Conservation (phyloP, 2,113 vertebrate species). For the Corythornis cristatus region DNA sequence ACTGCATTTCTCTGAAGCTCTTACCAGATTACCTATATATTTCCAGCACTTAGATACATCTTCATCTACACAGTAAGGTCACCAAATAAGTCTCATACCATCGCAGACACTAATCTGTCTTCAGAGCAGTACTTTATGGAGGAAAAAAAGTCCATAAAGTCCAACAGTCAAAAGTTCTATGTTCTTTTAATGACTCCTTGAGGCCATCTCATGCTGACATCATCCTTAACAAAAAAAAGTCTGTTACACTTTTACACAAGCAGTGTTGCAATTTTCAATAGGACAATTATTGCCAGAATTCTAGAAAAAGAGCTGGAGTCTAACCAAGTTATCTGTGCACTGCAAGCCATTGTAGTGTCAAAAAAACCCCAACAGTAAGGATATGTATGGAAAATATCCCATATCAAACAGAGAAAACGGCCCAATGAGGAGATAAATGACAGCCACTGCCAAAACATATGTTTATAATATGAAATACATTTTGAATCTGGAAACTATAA, state of each 20-base stretch:
- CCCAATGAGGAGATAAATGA: slow-evolving; percentile 20
- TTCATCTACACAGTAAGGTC: slow-evolving; percentile 35
- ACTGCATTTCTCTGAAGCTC: slow-evolving; percentile 14
- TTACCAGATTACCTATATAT: not conserved
- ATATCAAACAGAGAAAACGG: not conserved
- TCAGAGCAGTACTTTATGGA: slow-evolving; percentile 64
- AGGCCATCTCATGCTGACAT: slow-evolving; percentile 73
- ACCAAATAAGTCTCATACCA: slow-evolving; percentile 43
- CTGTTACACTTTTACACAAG: slow-evolving; percentile 64
- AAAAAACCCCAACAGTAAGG: slow-evolving; percentile 41
- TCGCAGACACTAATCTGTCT: slow-evolving; percentile 56
- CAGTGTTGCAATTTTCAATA: slow-evolving; percentile 45
- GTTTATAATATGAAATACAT: slow-evolving; percentile 27
- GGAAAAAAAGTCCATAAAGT: slow-evolving; percentile 52
- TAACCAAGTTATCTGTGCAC: slow-evolving; percentile 29
- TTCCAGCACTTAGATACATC: not conserved
- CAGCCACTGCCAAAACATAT: slow-evolving; percentile 22
- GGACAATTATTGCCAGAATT: slow-evolving; percentile 52
- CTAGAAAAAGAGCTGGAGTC: slow-evolving; percentile 29
- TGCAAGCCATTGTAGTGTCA: slow-evolving; percentile 8
- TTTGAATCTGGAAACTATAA: slow-evolving; percentile 36
- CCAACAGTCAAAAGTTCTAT: slow-evolving; percentile 68
- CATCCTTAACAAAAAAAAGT: slow-evolving; percentile 72
- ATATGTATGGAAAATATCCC: slow-evolving; percentile 39
- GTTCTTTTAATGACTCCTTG: slow-evolving; percentile 76